Conservation (phyloP, 2,113 vertebrate genomes). For the Anseranas semipalmata region DNA sequence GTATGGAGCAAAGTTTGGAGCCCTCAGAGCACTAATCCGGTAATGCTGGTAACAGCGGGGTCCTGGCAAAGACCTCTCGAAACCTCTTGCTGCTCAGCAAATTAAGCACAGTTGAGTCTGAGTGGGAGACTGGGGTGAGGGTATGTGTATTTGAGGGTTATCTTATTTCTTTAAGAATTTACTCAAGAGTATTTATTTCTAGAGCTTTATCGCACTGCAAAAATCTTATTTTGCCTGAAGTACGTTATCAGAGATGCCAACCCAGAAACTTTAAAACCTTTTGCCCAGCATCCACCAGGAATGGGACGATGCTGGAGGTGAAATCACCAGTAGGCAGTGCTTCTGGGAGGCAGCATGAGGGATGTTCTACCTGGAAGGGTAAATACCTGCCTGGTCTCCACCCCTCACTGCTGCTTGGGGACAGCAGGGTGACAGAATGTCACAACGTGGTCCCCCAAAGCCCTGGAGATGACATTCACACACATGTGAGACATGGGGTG, state of each 20-base stretch:
- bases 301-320: neutral
- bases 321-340: neutral
- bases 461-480: neutral
- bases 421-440: neutral
- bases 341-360: neutral
- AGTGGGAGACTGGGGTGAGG: neutral
- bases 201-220: neutral
- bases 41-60: neutral
- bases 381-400: neutral
- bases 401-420: neutral
- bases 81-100: neutral
- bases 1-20: neutral
- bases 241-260: neutral
- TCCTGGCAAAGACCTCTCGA: neutral
- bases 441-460: neutral
- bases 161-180: neutral
- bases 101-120: neutral
- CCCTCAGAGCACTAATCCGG: neutral
- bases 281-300: neutral
- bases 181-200: neutral
- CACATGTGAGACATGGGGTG: accelerated
- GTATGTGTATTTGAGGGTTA: neutral
- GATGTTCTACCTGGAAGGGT: neutral
- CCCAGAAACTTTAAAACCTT: neutral
- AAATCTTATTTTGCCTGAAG: neutral